Evolutionary conservation across 2,113 vertebrate genomes (phyloP).

Genomic region (Epinephelus lanceolatus): DNA sequence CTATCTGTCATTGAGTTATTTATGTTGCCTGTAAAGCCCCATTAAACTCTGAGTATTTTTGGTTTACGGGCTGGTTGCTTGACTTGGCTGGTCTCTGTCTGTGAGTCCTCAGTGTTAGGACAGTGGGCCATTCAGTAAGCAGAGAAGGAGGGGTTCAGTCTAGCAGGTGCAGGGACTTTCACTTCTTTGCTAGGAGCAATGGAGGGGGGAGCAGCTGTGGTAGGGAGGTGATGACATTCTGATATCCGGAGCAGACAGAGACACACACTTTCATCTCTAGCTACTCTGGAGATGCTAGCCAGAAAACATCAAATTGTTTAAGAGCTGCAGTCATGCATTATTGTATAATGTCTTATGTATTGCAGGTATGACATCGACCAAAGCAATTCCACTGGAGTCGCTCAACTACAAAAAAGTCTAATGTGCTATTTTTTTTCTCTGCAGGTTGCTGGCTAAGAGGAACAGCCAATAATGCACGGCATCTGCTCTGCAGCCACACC

Average conservation of each 20-base stretch:
- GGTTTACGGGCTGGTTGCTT: slow-evolving; percentile 48
- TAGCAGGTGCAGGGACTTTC: slow-evolving; percentile 72
- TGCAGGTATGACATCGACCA: neutral
- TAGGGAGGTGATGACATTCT: slow-evolving; percentile 51
- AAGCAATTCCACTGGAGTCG: neutral
- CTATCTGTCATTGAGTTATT: slow-evolving; percentile 49
- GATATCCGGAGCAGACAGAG: slow-evolving; percentile 40
- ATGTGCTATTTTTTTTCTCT: neutral
- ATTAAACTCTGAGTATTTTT: slow-evolving; percentile 52
- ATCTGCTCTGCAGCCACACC: slow-evolving; percentile 68
- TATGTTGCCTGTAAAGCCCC: slow-evolving; percentile 38
- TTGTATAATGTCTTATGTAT: neutral
- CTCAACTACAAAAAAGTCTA: neutral
- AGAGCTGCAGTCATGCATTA: neutral
- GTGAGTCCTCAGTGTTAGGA: slow-evolving; percentile 53
- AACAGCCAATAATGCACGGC: slow-evolving; percentile 73
- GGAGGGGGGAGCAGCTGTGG: slow-evolving; percentile 52
- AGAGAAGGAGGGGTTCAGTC: slow-evolving; percentile 34
- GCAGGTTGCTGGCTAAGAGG: slow-evolving; percentile 75
- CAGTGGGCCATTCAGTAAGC: slow-evolving; percentile 68
- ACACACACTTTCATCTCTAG: slow-evolving; percentile 40
- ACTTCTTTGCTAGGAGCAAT: slow-evolving; percentile 31
- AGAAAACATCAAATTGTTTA: slow-evolving; percentile 20
- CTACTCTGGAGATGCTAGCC: slow-evolving; percentile 15
- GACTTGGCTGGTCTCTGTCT: slow-evolving; percentile 50